These are phyloP conservation scores for Trachurus trachurus DNA, from an alignment of 2,797 vertebrate species.

Conservation along the genomic window DNA sequence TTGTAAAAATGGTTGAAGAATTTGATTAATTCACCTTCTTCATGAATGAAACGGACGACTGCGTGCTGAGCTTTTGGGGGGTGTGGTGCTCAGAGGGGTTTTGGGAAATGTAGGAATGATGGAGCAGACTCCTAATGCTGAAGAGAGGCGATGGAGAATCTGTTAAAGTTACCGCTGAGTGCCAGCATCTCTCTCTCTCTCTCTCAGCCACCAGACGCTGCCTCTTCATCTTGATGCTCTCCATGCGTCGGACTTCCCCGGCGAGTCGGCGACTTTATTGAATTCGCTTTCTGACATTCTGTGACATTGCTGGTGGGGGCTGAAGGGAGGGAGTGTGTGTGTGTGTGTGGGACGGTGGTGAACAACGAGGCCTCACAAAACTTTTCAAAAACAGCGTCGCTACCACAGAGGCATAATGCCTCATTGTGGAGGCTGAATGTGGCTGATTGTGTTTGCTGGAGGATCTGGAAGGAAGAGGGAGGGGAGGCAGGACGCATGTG, in stretches of 20 bases:
- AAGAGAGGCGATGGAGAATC: no score
- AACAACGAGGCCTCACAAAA: conserved; percentile 80
- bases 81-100: no score
- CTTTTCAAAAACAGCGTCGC: conserved; percentile 62
- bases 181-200: background rate
- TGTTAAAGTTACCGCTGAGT: background rate
- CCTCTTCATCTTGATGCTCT: conserved; percentile 20
- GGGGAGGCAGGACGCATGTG: conserved; percentile 62
- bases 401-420: conserved; percentile 77
- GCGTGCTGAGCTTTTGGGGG: no score
- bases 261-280: conserved; percentile 53
- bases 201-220: conserved; percentile 23
- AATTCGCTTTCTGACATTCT: conserved; percentile 72
- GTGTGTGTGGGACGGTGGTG: no score
- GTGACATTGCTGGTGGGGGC: conserved; percentile 60
- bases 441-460: conserved; percentile 76
- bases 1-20: no score
- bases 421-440: conserved; percentile 83
- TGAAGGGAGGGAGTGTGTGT: background rate
- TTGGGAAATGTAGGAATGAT: background rate
- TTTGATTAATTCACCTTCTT: no score
- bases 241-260: conserved; percentile 35
- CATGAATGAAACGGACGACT: no score
- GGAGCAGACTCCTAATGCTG: background rate
- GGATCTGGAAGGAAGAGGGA: conserved; percentile 73